Evolutionary conservation across 2,888 invertebrate species (phyloP), one percentile per base, ranked within the genome.

Genomic region (Caenorhabditis sp.): DNA sequence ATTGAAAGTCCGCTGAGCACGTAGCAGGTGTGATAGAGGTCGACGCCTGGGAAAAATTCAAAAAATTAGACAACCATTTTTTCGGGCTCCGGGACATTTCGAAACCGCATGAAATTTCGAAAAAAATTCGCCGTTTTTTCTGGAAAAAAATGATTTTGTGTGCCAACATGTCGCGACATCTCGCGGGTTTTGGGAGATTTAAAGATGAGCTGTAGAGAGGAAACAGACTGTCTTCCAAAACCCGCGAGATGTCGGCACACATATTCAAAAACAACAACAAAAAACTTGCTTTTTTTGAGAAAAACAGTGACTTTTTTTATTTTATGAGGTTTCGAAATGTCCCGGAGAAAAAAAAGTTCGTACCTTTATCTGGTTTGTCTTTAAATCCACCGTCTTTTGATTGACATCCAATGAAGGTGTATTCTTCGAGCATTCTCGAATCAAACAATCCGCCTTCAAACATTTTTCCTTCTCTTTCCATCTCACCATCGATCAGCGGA

Each of bases 21-120:
- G 88, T 99, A 99, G 89, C 97, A 97, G 0, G 97, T 96, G 89
- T 99, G 99, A 89, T 99, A 99, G 78, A 93, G 92, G 90, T 99
- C 99, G 82, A 93, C 91, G 59, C 91, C 71, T 71, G 62, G 55
- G n/a, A n/a, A n/a, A n/a, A n/a, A n/a, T n/a, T n/a, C n/a, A n/a
- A n/a, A 71, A 62, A 5, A 31, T 21, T 94, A 94, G 89, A 23
- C 81, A 37, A 43, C 31, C 1, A 26, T 10, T 31, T 63, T 8
- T 14, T 49, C 10, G 37, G 51, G 10, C 10, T 17, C 50, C 12
- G 17, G n/a, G n/a, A n/a, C n/a, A n/a, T n/a, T n/a, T n/a, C n/a
- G n/a, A n/a, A n/a, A n/a, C n/a, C n/a, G n/a, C n/a, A n/a, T n/a
- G n/a, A n/a, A n/a, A n/a, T n/a, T n/a, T n/a, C n/a, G n/a, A n/a